Conservation (phyloP, 2,113 vertebrate species). For the Genyomyrus donnyi region DNA sequence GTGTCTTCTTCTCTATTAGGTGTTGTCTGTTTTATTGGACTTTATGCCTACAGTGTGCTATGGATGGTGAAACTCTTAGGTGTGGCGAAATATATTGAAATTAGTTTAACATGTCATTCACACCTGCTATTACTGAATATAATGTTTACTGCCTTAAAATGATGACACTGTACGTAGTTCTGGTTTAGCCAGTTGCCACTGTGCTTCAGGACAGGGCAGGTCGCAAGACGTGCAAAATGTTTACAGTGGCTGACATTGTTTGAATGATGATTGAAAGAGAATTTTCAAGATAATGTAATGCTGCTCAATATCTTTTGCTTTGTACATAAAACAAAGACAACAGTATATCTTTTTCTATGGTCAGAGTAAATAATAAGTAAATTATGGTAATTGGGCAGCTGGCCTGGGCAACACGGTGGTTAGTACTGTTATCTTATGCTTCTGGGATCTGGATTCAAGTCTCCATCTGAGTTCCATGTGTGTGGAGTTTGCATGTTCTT, state of each 20-base stretch:
- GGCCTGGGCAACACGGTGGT: no score
- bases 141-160: background rate
- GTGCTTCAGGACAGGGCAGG: background rate
- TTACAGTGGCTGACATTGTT: background rate
- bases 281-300: background rate
- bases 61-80: background rate
- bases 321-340: background rate
- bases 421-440: no score
- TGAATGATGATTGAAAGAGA: background rate
- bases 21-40: background rate
- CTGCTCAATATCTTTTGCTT: background rate
- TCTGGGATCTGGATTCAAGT: no score
- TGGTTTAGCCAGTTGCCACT: background rate
- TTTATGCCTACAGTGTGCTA: background rate
- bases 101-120: background rate
- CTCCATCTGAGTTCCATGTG: no score
- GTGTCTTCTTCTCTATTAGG: background rate
- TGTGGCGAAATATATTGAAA: background rate
- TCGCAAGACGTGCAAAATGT: background rate
- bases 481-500: no score
- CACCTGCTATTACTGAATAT: background rate
- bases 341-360: background rate
- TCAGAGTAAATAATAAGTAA: background rate
- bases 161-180: background rate
- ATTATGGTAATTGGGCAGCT: background rate